Base-by-base conservation (phyloP, 2,797 vertebrate genomes). In the Gadopsis marmoratus region DNA sequence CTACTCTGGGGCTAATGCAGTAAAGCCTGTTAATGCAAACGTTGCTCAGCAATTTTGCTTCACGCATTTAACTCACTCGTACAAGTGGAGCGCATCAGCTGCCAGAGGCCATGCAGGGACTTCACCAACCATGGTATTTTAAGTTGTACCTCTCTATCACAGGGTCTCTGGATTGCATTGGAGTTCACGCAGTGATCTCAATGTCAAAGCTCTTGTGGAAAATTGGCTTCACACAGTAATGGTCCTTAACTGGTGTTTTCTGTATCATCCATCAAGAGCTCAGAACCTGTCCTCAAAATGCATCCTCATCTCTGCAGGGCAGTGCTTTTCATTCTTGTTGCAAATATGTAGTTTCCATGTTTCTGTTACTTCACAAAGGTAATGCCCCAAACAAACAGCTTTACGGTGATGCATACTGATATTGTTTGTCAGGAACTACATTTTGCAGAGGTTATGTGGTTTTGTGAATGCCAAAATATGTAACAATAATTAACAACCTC, bases 211-310 rank as follows among this genome's bases (percentile, higher is more conserved):
- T 74, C 76, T 89, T 65, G 68, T 86, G 77, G 81, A 80, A 88
- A 89, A 89, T 88, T 82, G 83, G 81, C 64, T 87, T 81, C 70
- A 65, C 51, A 50, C 77, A 47, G 78, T 54, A 84, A 83, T 86
- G 62, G 79, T 61, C 70, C 78, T 86, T 83, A 82, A 80, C 81
- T 71, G 66, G 65, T 78, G 68, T 80, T 80, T 78, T 86, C 35
- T 68, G 65, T 76, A 72, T 87, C 75, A 88, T 89, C 79, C 71
- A 56, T 84, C 69, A 74, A 54, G 72, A 69, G 45, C 56, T 70
- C 55, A 63, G 63, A 73, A 31, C 2, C 33, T 33, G 37, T 72
- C 66, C 74, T 76, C 55, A 71, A 54, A 78, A 84, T 66, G 61
- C 82, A 83, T 74, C 74, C 75, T 84, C 60, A 47, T 80, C 65